Base-by-base conservation (phyloP, 2,113 vertebrate species). In the Trematomus loennbergii region DNA sequence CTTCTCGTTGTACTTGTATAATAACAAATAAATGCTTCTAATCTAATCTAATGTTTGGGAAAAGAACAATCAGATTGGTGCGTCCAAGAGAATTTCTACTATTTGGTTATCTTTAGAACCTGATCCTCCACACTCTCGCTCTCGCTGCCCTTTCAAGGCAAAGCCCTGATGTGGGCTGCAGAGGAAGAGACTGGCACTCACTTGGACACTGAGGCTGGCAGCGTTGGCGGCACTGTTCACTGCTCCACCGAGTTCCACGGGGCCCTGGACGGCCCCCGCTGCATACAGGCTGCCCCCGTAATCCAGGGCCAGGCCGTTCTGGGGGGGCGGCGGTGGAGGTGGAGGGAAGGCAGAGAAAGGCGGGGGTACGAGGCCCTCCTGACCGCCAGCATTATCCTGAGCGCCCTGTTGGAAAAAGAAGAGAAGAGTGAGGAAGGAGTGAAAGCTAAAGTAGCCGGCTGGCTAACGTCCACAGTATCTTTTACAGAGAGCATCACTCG, bases 281-380 rank as follows among this genome's bases (percentile, higher is more conserved):
- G 94, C 83, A 46, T 95, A 95, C 80, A 95, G 87, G 69, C 90
- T 90, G 74, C 89, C 92, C 77, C 93, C 94, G 70, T 94, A 96
- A 85, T 95, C 95, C 88, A 95, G 88, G 61, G 93, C 81, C 89
- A 96, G 87, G 79, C 95, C 95, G 81, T 96, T 95, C 87, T 95
- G 95, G 33, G 95, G 94, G 12, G 95, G 95, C 0, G 95, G 95
- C 1, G 95, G 95, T 0, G 95, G 95, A 61, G 95, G 95, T 43
- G 94, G 95, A 48, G 94, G 94, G 79, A 95, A 96, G 1, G 94
- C 78, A 1, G 94, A 94, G 90, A 95, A 96, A 61, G 94, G 93
- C 50, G 94, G 95, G 61, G 94, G 94, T 36, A 95, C 92, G 1
- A 95, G 93, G 62, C 94, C 95, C 82, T 96, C 95, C 90, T 94